Percentiles rank a stretch among this genome's conserved stretches.
phyloP scores from a whole-genome alignment of 2,888 invertebrate species.

The Phengaris alcon region DNA sequence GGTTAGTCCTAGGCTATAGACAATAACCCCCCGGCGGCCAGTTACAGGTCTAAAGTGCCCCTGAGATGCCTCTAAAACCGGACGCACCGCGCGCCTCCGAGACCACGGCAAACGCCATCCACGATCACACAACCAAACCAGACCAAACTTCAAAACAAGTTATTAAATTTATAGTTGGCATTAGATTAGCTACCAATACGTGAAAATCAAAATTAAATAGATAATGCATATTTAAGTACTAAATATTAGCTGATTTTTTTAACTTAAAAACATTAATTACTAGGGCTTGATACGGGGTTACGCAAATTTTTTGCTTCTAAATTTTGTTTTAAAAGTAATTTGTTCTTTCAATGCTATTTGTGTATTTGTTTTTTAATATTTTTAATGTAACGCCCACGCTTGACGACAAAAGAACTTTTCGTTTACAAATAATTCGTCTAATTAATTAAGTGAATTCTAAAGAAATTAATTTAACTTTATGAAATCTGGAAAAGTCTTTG shows the following conservation, averaged over 20 bases:
- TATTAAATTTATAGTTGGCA: not conserved
- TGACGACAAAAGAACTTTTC: not conserved
- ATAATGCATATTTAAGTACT: not conserved
- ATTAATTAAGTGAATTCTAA: not conserved
- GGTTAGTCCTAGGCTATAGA: slow-evolving; percentile 68
- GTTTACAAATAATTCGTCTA: not conserved
- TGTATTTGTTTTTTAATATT: slow-evolving; percentile 2
- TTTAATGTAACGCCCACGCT: not conserved
- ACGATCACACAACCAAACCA: slow-evolving; percentile 36
- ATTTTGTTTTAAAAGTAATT: not conserved
- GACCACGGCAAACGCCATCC: slow-evolving; percentile 39
- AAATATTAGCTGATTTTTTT: not conserved
- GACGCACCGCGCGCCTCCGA: slow-evolving; percentile 57
- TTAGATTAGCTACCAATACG: not conserved
- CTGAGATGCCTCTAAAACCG: slow-evolving; percentile 65
- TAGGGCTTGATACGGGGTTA: not conserved
- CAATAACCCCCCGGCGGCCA: slow-evolving; percentile 78
- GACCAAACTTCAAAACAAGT: not conserved
- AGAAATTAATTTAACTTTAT: not conserved
- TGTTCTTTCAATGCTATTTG: not conserved
- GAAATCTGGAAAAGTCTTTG: not conserved
- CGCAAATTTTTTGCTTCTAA: not conserved
- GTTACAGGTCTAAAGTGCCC: slow-evolving; percentile 74
- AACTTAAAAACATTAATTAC: not conserved
- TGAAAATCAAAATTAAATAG: too few species aligned